Evolutionary conservation across 2,797 vertebrate genomes (phyloP), one percentile per base, ranked within the genome.

Genomic region (Phataginus tetradactyla): DNA sequence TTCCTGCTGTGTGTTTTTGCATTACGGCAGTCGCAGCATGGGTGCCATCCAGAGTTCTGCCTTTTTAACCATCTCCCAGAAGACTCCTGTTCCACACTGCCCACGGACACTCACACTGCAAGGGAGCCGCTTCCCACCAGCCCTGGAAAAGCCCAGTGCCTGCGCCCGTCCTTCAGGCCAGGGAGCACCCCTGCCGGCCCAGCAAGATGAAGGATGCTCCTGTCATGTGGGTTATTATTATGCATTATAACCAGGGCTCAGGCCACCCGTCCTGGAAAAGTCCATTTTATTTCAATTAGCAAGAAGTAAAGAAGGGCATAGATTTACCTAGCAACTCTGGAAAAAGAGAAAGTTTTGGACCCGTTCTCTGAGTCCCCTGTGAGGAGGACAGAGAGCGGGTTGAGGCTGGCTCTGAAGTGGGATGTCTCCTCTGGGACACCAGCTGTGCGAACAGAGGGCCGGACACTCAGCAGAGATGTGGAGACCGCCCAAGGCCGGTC

Each of bases 201-300:
- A 10, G 57, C 37, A 21, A 27, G 29, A 71, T 9, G 29, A 79
- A 72, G 55, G 53, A 72, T 32, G 29, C 49, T 61, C 17, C 34
- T 71, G 39, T 72, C 49, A 20, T 3, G 18, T 10, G n/a, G 18
- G 64, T 29, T 77, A 75, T 57, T 32, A 42, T 49, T 61, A 45
- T 18, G 61, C 20, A n/a, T 93, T 75, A 32, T 63, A 80, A 69
- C 2, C 34, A 84, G 51, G 88, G 18, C 64, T 23, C 51, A 69
- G 95, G 78, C 61, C 64, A 53, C 37, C 55, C 1, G 3, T 81
- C n/a, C 71, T 69, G 68, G 79, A 92, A 81, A 94, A 92, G 42
- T 37, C 42, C 77, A 87, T 57, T 93, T 68, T 53, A 84, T 87
- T 84, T 91, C 90, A 85, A 57, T 87, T 86, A 94, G 86, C 71